phyloP scores from a whole-genome alignment of 2,888 invertebrate genomes.

The Copidosoma aretas region DNA sequence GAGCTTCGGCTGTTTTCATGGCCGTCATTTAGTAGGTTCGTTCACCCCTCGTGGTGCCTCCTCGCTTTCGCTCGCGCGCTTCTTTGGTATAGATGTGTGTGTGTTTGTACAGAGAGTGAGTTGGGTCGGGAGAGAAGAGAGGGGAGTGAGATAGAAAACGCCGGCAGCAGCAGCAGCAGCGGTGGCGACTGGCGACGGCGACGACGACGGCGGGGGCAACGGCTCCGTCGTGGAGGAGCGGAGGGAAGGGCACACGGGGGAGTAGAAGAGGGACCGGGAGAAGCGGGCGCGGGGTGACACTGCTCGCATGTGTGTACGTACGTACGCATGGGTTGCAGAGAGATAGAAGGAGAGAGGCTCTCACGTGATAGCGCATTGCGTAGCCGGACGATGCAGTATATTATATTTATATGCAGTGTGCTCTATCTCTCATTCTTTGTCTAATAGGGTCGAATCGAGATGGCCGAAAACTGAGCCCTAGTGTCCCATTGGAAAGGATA shows the following conservation, averaged over 20 bases:
- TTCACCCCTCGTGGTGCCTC: slow-evolving; percentile 60
- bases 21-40: slow-evolving; percentile 64
- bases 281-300: slow-evolving; percentile 41
- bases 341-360: slow-evolving; percentile 32
- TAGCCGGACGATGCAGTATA: no score
- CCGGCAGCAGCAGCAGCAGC: slow-evolving; percentile 6
- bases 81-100: neutral
- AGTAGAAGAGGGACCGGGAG: slow-evolving; percentile 38
- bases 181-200: no score
- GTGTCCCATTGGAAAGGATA: no score
- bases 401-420: no score
- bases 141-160: slow-evolving; percentile 35
- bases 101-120: slow-evolving; percentile 13
- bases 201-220: slow-evolving; percentile 36
- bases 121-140: slow-evolving; percentile 18
- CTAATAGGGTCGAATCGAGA: slow-evolving; percentile 28
- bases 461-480: slow-evolving; percentile 29
- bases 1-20: slow-evolving; percentile 63
- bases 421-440: no score
- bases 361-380: no score
- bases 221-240: slow-evolving; percentile 35
- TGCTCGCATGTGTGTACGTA: slow-evolving; percentile 17
- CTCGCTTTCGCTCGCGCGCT: slow-evolving; percentile 35
- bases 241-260: slow-evolving; percentile 40
- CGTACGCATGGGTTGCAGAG: no score